Conservation (phyloP, 2,797 vertebrate species). For the Pangasius krempfi region DNA sequence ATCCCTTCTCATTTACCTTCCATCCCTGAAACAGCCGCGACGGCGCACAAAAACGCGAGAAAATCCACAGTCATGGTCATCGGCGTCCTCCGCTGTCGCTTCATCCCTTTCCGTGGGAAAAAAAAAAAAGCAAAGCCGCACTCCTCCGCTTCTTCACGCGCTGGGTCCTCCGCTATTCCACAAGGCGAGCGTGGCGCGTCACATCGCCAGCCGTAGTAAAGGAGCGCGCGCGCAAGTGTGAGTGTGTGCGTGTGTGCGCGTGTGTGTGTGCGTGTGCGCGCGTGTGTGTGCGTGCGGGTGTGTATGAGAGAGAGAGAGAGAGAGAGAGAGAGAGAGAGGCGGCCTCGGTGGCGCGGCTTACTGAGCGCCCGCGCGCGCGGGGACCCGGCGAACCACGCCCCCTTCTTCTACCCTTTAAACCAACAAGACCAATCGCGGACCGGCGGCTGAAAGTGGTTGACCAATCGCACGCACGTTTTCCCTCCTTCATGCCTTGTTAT, state of each 20-base stretch:
- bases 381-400: constrained; percentile 62
- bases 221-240: constrained; percentile 71
- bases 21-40: constrained; percentile 76
- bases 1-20: constrained; percentile 73
- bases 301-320: constrained; percentile 33
- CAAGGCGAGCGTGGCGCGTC: constrained; percentile 71
- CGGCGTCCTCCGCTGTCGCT: constrained; percentile 66
- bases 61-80: constrained; percentile 80
- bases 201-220: constrained; percentile 81
- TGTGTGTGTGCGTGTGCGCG: constrained; percentile 56
- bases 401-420: constrained; percentile 62
- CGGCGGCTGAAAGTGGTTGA: constrained; percentile 62
- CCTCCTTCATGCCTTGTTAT: constrained; percentile 70
- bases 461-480: constrained; percentile 69
- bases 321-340: constrained; percentile 40
- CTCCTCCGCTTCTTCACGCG: constrained; percentile 71
- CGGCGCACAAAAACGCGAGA: constrained; percentile 73
- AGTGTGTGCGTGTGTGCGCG: constrained; percentile 65
- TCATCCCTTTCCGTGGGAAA: constrained; percentile 56
- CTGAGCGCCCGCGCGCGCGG: constrained; percentile 42
- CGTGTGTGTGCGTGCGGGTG: constrained; percentile 28
- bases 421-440: constrained; percentile 70
- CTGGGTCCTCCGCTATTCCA: constrained; percentile 67
- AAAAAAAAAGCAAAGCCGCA: constrained; percentile 58
- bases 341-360: constrained; percentile 15